Evolutionary conservation across 2,888 invertebrate species (phyloP), one percentile per base, ranked within the genome.

Genomic region (Eledona agricola): DNA sequence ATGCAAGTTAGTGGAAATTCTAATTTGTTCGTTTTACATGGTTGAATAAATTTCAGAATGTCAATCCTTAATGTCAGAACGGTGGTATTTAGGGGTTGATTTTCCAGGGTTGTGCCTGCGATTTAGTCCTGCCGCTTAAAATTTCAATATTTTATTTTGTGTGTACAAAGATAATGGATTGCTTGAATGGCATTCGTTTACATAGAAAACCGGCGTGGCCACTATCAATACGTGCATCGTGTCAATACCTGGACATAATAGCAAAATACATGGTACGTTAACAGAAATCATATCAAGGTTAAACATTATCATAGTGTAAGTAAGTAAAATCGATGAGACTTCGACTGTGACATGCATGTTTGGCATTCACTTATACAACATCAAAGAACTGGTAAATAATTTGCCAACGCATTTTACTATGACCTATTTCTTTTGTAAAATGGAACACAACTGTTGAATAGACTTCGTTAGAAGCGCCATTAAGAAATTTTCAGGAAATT

Each of bases 1-100:
- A 25, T 2, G 35, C 35, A 35, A 20, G 40, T 51, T 38, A n/a
- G n/a, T n/a, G 15, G 13, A 50, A 32, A 32, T 17, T 7, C 9
- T 16, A 32, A 15, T 32, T 32, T 25, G n/a, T 25, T 25, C 25
- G 9, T 25, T 11, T 19, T 19, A 19, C 5, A 19, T 5, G 11
- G 11, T 10, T 7, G 2, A 2, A 15, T 32, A 32, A 11, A 16
- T 13, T 6, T 11, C 10, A 9, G 15, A 32, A 32, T 32, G 32
- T 17, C 32, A 32, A 7, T 10, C 11, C 25, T 25, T 25, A 25
- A 25, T 25, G 25, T 25, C 25, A 25, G 11, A 11, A 25, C 11
- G 25, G 4, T 25, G 25, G 25, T 11, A 25, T 25, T 25, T 25
- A 25, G 6, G 25, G 25, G 11, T 25, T 11, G 4, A 11, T 25